Base-by-base conservation (phyloP, 2,888 invertebrate genomes). In the Labia minor region DNA sequence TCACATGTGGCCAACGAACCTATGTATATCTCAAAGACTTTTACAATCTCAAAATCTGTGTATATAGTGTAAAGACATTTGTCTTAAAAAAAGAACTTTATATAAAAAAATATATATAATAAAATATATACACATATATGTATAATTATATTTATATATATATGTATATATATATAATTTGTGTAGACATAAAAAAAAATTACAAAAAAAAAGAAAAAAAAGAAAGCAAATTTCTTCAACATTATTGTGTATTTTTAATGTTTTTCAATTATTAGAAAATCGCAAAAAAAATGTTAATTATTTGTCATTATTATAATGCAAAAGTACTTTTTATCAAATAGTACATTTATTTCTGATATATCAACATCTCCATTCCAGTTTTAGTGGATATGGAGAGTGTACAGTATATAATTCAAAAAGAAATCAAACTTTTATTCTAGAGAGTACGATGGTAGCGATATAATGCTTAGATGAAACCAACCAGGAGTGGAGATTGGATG, bases 31-130 rank as follows among this genome's bases (percentile, higher is more conserved):
- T 19, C 64, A 49, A 49, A 49, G 49, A 49, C 49, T 8, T 49
- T 49, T n/a, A 26, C 49, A 63, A 18, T 63, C 63, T 63, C 65
- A 71, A 74, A n/a, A 77, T 77, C 71, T 76, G 73, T 79, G 79
- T 79, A 79, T 74, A 79, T 80, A 79, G 76, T 79, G 78, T 78
- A 78, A 79, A 78, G 77, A 75, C 77, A 72, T 75, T 76, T 76
- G 76, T 77, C 76, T 77, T 75, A 70, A 66, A 72, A 74, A 74
- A 74, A 75, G 74, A 74, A 76, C 72, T 73, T 73, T 73, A 75
- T 75, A 70, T 70, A 71, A 70, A n/a, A n/a, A n/a, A n/a, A n/a
- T n/a, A 70, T 73, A 74, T n/a, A n/a, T n/a, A n/a, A n/a, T n/a
- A n/a, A n/a, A n/a, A n/a, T n/a, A n/a, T n/a, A n/a, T n/a, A n/a